Percentiles rank a stretch among this genome's conserved stretches.
These are phyloP conservation scores for Hesperophylax magnus DNA, from an alignment of 1,140 invertebrate genomes.

Conservation along the genomic window DNA sequence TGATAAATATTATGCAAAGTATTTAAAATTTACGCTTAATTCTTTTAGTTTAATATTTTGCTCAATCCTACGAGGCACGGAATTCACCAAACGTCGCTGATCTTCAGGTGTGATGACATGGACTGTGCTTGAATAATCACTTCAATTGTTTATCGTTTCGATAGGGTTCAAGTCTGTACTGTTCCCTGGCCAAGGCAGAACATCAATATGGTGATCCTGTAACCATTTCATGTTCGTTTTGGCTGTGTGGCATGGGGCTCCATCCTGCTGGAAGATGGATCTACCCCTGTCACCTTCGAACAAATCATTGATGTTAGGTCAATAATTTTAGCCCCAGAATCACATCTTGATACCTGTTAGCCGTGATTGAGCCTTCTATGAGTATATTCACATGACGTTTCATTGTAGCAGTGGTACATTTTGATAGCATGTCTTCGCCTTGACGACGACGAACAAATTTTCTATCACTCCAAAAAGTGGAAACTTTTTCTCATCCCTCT, in stretches of 20 bases:
- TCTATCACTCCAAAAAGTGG: background rate
- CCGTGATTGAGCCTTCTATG: background rate
- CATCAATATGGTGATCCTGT: background rate
- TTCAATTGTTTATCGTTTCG: background rate
- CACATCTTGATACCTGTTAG: background rate
- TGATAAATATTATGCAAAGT: background rate
- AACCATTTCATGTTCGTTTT: slow-evolving; percentile 2
- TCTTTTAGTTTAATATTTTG: background rate
- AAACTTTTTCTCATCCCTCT: no score
- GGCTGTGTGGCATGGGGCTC: background rate
- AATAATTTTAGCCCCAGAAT: background rate
- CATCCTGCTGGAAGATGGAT: background rate
- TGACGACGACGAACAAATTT: background rate
- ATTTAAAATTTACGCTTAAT: background rate
- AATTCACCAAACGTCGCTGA: background rate
- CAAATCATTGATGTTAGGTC: slow-evolving; percentile 10
- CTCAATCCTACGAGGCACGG: background rate
- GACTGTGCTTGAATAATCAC: background rate
- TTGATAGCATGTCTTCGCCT: background rate
- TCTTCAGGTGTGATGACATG: background rate
- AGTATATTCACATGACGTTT: background rate
- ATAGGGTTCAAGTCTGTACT: background rate
- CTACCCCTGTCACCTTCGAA: background rate
- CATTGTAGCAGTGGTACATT: background rate
- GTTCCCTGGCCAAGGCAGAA: background rate